Conservation (phyloP, 1,140 invertebrate species). For the Tribolium madens region DNA sequence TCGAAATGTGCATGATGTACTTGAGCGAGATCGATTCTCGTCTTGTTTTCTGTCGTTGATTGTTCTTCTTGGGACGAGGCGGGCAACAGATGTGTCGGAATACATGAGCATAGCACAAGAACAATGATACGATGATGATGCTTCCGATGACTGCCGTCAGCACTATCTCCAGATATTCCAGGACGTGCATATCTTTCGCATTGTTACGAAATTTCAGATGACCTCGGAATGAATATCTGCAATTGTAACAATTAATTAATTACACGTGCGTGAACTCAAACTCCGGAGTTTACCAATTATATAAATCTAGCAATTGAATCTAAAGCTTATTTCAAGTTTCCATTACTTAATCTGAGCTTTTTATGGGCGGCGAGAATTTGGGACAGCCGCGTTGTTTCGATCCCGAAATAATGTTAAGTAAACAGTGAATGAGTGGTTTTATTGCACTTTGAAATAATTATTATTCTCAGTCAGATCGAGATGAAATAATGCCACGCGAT, state of each 20-base stretch:
- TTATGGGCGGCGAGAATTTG: not conserved
- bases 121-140: conserved; percentile 68
- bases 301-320: too few species aligned
- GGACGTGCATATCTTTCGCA: conserved; percentile 42
- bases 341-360: too few species aligned
- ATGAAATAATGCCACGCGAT: too few species aligned
- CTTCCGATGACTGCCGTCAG: conserved; percentile 69
- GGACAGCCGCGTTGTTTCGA: not conserved
- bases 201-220: conserved; percentile 8
- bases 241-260: not conserved
- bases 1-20: conserved; percentile 66
- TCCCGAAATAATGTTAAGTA: conserved; percentile 21
- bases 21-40: conserved; percentile 43
- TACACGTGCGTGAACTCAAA: not conserved
- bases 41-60: conserved; percentile 38
- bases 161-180: conserved; percentile 60
- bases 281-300: too few species aligned
- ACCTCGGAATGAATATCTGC: not conserved
- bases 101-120: conserved; percentile 71
- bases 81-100: conserved; percentile 68
- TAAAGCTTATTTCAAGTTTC: too few species aligned
- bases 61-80: conserved; percentile 20
- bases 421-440: not conserved
- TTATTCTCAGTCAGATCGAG: not conserved
- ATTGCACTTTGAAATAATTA: not conserved